A percentile compares a stretch with the other conserved stretches of the same genome.
Conservation (phyloP, 2,797 vertebrate genomes). For the Tinamus major region DNA sequence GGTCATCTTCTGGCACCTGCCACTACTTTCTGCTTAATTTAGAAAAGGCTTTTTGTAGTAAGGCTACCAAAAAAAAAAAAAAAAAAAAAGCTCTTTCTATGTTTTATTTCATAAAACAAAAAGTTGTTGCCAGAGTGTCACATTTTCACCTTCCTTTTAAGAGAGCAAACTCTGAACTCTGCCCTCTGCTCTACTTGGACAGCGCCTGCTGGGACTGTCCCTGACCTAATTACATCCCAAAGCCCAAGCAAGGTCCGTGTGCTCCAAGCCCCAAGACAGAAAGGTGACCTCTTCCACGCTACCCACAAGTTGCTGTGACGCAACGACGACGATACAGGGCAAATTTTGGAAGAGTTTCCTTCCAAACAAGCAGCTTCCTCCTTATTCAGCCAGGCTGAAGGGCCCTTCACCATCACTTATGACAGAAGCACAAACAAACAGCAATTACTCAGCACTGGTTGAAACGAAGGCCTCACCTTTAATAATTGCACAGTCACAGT, state of each 20-base stretch:
- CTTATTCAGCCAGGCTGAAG: conserved; percentile 29
- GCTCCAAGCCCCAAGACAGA: not conserved
- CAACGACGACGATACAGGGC: not conserved
- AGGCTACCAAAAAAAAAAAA: too few species aligned
- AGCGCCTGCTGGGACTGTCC: not conserved
- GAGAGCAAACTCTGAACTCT: not conserved
- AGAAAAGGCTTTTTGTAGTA: not conserved
- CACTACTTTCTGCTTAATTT: not conserved
- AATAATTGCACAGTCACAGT: conserved; percentile 67
- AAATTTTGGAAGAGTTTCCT: conserved; percentile 29
- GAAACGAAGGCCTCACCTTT: conserved; percentile 31
- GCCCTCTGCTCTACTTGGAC: not conserved
- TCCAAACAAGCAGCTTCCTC: conserved; percentile 25
- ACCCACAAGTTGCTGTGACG: not conserved
- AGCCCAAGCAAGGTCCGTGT: not conserved
- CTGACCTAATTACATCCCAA: conserved; percentile 3
- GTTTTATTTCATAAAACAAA: not conserved
- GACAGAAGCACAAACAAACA: conserved; percentile 2
- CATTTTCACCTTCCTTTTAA: not conserved
- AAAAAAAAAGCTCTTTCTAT: not conserved
- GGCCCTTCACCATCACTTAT: not conserved
- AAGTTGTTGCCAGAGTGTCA: not conserved
- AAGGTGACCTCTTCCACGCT: not conserved
- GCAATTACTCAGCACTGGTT: conserved; percentile 53
- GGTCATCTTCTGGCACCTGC: not conserved